Conservation (phyloP, 2,888 invertebrate genomes). For the Acanthosepion lycidas region DNA sequence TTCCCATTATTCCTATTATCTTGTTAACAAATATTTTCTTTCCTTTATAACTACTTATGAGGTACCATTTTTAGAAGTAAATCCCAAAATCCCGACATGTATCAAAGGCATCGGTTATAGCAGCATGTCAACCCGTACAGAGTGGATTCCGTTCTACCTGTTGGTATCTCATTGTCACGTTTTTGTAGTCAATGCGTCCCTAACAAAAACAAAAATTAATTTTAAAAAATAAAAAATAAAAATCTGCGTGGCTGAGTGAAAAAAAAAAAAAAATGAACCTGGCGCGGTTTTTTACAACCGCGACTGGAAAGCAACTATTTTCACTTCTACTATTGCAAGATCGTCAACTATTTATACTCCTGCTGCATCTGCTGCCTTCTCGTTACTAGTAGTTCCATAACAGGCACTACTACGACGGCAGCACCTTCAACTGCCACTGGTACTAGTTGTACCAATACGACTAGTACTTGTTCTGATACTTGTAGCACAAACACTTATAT, state of each 20-base stretch:
- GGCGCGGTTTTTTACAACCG: neutral
- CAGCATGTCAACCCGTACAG: neutral
- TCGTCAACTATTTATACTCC: neutral
- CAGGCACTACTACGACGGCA: neutral
- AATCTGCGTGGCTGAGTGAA: neutral
- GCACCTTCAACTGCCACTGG: neutral
- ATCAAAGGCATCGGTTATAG: no score
- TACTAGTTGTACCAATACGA: neutral
- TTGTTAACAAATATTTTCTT: no score
- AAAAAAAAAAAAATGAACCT: neutral
- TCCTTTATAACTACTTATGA: no score
- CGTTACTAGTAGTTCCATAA: neutral
- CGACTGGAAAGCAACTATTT: neutral
- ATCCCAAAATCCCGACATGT: no score
- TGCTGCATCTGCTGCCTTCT: neutral
- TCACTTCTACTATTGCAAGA: neutral
- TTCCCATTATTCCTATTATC: no score
- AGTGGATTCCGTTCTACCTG: neutral
- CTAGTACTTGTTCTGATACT: slow-evolving; percentile 4
- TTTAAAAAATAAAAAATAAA: neutral
- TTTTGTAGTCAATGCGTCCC: neutral
- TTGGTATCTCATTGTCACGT: neutral
- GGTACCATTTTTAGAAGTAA: no score
- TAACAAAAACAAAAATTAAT: neutral
- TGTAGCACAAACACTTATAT: neutral